These are phyloP conservation scores for Seira sanloemensis DNA, from an alignment of 2,888 invertebrate species.

Conservation along the genomic window DNA sequence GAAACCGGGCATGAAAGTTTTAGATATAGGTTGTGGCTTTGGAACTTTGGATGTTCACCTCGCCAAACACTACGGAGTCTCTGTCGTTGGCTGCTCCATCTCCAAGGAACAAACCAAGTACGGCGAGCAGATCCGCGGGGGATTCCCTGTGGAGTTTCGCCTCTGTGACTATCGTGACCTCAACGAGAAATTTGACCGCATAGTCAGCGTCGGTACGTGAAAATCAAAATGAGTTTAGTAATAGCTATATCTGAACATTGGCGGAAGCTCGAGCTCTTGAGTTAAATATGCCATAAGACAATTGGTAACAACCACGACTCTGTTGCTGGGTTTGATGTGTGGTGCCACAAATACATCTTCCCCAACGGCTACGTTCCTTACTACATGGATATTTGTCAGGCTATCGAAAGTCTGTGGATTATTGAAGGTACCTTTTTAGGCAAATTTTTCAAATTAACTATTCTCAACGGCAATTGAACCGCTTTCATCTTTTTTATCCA, in stretches of 20 bases:
- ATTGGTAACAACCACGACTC: conserved; percentile 55
- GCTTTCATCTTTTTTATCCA: too few species aligned
- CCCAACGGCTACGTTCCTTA: conserved; percentile 57
- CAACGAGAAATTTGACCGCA: conserved; percentile 65
- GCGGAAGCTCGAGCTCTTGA: too few species aligned
- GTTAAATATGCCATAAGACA: conserved; percentile 56
- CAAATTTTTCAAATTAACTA: too few species aligned
- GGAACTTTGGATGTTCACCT: conserved; percentile 63
- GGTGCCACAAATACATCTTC: conserved; percentile 64
- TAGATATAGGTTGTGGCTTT: conserved; percentile 60
- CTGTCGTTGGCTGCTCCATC: conserved; percentile 64
- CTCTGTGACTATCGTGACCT: conserved; percentile 64
- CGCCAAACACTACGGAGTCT: conserved; percentile 64
- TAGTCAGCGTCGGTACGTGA: conserved; percentile 66
- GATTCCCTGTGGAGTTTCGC: conserved; percentile 54
- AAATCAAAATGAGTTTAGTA: too few species aligned
- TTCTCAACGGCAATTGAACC: too few species aligned
- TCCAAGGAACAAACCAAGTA: conserved; percentile 57
- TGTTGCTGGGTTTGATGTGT: conserved; percentile 57
- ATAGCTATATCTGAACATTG: too few species aligned
- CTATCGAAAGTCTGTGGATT: conserved; percentile 31
- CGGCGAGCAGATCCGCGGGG: conserved; percentile 48
- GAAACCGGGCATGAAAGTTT: conserved; percentile 63
- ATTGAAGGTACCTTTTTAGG: too few species aligned
- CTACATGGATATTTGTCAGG: conserved; percentile 35